A percentile compares a stretch with the other conserved stretches of the same genome.
Evolutionary conservation across 2,888 invertebrate species (phyloP).

Genomic region (Crossocerus cetratus): DNA sequence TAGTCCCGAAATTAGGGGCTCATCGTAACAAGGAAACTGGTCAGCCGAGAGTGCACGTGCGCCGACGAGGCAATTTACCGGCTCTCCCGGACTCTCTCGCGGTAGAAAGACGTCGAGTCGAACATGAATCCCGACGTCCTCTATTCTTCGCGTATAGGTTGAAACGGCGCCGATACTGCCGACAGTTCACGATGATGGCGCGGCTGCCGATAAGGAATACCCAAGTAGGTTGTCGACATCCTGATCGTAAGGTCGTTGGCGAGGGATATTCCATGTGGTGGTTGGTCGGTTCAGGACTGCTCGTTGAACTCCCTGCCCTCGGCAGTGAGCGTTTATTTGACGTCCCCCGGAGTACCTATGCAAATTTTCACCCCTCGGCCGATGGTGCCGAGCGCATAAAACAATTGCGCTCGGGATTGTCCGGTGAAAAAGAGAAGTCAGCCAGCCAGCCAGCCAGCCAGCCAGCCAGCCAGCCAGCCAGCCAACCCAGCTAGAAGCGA

Average conservation of each 20-base stretch:
- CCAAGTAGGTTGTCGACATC: slow-evolving; percentile 16
- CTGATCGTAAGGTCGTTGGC: slow-evolving; percentile 20
- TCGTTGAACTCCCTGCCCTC: slow-evolving; percentile 11
- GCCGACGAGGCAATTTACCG: neutral
- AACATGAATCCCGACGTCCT: slow-evolving; percentile 15
- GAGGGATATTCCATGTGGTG: slow-evolving; percentile 21
- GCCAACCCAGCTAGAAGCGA: too few relatives aligned
- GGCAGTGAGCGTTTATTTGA: slow-evolving; percentile 20
- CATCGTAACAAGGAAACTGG: neutral
- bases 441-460: slow-evolving; percentile 6
- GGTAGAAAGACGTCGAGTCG: slow-evolving; percentile 9
- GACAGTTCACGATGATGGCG: slow-evolving; percentile 15
- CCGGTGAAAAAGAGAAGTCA: slow-evolving; percentile 16
- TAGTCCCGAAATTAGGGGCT: too few relatives aligned
- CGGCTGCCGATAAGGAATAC: slow-evolving; percentile 20
- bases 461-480: neutral
- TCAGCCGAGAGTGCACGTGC: neutral
- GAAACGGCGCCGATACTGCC: neutral
- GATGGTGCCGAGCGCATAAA: slow-evolving; percentile 36
- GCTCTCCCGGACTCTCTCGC: slow-evolving; percentile 7
- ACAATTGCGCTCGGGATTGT: slow-evolving; percentile 38
- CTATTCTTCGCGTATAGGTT: slow-evolving; percentile 8
- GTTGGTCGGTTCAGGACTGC: slow-evolving; percentile 3
- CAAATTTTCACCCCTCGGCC: slow-evolving; percentile 15
- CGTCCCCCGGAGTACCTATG: slow-evolving; percentile 12